Base-by-base conservation (phyloP, 92 coral and sea anemone species). In the Epizoanthus stellaris region DNA sequence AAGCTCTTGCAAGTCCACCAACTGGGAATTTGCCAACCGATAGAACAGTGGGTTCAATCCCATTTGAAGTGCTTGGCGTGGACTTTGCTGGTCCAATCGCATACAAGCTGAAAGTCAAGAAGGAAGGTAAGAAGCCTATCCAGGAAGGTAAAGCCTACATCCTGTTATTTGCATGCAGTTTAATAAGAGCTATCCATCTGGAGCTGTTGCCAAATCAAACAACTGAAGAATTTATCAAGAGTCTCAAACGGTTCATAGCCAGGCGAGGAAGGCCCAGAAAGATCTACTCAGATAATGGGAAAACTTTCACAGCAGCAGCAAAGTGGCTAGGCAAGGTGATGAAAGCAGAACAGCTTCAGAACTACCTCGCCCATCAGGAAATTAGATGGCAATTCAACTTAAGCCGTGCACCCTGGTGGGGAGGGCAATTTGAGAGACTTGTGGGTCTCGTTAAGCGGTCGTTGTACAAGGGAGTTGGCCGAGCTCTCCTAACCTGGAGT, bases 381-480 rank as follows among this genome's bases (percentile, higher is more conserved):
- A 85, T 88, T 6, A 82, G 64, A 21, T 91, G 94, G 91, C 89
- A 91, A 67, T 88, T 88, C 68, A 91, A 88, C 85, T 56, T 87
- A 38, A 88, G 92, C 67, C 39, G 89, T n/a, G 89, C 89, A 61
- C 86, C 92, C 1, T 89, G 92, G 92, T 89, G 89, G 92, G 86
- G 88, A 30, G 36, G 36, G 36, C 91, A 82, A 47, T 85, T 81
- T 25, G 64, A 81, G 42, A 40, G 85, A 4, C 0, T 74, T 3
- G 73, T 85, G 11, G 82, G 88, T 1, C 57, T 77, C 1, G 82
- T 72, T 0, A 81, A 87, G 63, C 61, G 7, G 52, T 86, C 86
- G 11, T 23, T 87, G 49, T 80, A 87, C 67, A 87, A 80, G 68
- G 23, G 71, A 0, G 36, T 87, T 7, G 87, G 90, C 5, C 4